These are phyloP conservation scores for Phoxinus dragarum DNA, from an alignment of 2,797 vertebrate species.

Conservation along the genomic window DNA sequence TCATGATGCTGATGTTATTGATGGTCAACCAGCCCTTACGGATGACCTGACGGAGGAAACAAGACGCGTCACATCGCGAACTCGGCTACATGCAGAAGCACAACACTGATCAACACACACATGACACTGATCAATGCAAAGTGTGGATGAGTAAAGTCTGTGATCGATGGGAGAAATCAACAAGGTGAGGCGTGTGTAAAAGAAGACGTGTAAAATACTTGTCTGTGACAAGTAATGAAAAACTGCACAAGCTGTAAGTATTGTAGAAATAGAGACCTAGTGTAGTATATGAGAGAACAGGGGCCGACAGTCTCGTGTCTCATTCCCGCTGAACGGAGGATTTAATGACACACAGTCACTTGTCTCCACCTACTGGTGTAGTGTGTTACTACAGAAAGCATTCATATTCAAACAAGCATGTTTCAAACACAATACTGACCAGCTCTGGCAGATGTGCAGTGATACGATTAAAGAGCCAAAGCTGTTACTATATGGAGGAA, in stretches of 20 bases:
- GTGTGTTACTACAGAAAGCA: background rate
- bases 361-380: background rate
- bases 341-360: background rate
- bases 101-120: background rate
- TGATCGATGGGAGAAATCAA: background rate
- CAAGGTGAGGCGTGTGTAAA: background rate
- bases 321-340: background rate
- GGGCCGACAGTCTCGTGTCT: background rate
- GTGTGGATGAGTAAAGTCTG: background rate
- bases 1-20: slow-evolving; percentile 98
- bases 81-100: background rate
- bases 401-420: background rate
- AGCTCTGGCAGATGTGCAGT: background rate
- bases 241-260: background rate
- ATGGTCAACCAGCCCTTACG: slow-evolving; percentile 98
- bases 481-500: background rate
- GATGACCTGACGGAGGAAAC: slow-evolving; percentile 82
- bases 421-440: background rate
- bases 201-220: background rate
- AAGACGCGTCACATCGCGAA: background rate
- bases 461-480: background rate
- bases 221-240: background rate
- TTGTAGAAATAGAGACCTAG: background rate
- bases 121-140: background rate
- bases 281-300: background rate